A percentile compares a stretch with the other conserved stretches of the same genome.
Evolutionary conservation across 1,140 invertebrate species (phyloP).

Genomic region (Meloidogyne hapla): DNA sequence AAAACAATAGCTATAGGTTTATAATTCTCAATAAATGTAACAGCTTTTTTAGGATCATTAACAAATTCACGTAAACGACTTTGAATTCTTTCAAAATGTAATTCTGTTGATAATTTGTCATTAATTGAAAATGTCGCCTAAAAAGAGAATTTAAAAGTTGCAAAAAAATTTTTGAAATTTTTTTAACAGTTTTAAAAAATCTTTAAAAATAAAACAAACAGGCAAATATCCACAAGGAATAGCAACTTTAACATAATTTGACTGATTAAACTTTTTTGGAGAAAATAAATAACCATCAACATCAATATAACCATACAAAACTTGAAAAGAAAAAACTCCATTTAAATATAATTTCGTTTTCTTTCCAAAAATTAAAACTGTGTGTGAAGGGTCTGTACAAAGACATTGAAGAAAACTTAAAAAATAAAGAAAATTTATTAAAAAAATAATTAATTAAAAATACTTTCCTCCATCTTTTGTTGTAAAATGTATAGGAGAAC

Average conservation of each 20-base stretch:
- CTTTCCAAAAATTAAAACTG: constrained; percentile 20
- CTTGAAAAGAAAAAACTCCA: constrained; percentile 39
- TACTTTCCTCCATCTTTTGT: background rate
- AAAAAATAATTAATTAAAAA: background rate
- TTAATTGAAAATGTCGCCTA: constrained; percentile 14
- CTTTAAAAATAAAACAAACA: constrained; percentile 28
- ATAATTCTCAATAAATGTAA: background rate
- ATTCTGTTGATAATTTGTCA: constrained; percentile 14
- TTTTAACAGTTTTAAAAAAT: background rate
- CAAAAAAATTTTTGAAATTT: background rate
- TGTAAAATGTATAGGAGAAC: background rate
- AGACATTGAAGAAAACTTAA: constrained; percentile 19
- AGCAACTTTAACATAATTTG: constrained; percentile 28
- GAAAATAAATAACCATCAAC: constrained; percentile 33
- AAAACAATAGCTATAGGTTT: constrained; percentile 18
- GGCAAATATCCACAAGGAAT: constrained; percentile 26
- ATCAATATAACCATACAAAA: constrained; percentile 29
- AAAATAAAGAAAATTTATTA: background rate
- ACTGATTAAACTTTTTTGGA: constrained; percentile 21
- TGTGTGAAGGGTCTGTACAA: constrained; percentile 21
- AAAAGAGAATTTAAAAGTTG: background rate
- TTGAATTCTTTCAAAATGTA: constrained; percentile 19
- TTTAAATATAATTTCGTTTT: constrained; percentile 13
- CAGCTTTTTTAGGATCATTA: constrained; percentile 13
- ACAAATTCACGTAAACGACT: constrained; percentile 25